A percentile compares a stretch with the other conserved stretches of the same genome.
Conservation (phyloP, 2,888 invertebrate species). For the Drosophila sordidula region DNA sequence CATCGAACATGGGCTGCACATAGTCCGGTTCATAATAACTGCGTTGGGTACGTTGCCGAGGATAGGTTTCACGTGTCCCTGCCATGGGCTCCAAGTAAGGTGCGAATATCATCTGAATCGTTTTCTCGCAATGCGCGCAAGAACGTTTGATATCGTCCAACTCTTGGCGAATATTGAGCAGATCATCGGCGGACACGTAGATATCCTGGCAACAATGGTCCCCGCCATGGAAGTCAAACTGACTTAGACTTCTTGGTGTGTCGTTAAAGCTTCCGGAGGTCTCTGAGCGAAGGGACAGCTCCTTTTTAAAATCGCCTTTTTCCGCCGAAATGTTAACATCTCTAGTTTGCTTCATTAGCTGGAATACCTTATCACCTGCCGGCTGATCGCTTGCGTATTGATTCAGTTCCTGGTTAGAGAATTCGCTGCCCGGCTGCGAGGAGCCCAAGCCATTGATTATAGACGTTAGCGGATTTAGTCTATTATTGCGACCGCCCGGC, state of each 20-base stretch:
- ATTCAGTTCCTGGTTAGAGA: neutral
- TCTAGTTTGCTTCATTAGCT: neutral
- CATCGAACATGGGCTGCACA: neutral
- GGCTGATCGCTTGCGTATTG: neutral
- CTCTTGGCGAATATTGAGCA: constrained; percentile 8
- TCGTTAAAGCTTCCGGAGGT: neutral
- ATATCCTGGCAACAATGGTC: no score
- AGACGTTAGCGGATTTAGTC: constrained; percentile 20
- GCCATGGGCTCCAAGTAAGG: neutral
- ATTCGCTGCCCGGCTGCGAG: neutral
- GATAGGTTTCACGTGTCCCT: neutral
- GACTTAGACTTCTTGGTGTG: no score
- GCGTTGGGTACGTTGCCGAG: neutral
- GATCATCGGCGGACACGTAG: constrained; percentile 1
- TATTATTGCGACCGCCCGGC: neutral
- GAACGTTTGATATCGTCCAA: constrained; percentile 10
- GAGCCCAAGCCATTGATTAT: constrained; percentile 20
- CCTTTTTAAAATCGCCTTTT: neutral
- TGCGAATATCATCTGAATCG: constrained; percentile 14
- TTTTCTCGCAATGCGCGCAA: constrained; percentile 16
- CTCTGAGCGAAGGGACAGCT: neutral
- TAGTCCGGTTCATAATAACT: neutral
- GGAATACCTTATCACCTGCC: no score
- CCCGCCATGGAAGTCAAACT: no score
- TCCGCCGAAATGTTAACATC: neutral